These are phyloP conservation scores for Ichneumoninae sp. DNA, from an alignment of 2,888 invertebrate genomes.

Conservation along the genomic window DNA sequence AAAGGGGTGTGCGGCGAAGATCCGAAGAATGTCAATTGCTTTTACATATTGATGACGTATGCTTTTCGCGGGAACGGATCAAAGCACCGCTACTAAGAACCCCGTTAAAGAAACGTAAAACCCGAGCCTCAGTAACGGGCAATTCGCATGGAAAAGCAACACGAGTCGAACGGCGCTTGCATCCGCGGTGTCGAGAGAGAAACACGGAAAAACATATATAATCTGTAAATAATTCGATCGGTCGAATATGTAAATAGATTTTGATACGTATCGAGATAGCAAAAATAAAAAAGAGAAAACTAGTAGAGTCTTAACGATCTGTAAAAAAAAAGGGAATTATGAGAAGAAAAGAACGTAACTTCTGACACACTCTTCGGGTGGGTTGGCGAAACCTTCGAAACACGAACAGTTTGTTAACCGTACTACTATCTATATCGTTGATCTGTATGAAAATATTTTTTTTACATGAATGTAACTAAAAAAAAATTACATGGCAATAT, in stretches of 20 bases:
- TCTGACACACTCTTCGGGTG: constrained; percentile 54
- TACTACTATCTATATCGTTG: constrained; percentile 66
- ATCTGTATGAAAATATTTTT: constrained; percentile 71
- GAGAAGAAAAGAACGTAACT: constrained; percentile 47
- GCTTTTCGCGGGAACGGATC: constrained; percentile 31
- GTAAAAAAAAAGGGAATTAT: constrained; percentile 37
- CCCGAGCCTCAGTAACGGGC: not conserved
- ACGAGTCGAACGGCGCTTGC: not conserved
- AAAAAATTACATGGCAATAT: constrained; percentile 66
- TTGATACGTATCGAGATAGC: constrained; percentile 76
- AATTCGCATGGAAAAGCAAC: not conserved
- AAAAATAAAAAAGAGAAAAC: constrained; percentile 49
- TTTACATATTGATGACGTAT: constrained; percentile 32
- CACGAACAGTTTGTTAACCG: constrained; percentile 61
- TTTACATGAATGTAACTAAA: constrained; percentile 68
- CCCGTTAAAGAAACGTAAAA: constrained; percentile 25
- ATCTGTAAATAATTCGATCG: constrained; percentile 71
- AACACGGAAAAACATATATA: constrained; percentile 17
- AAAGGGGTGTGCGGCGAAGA: constrained; percentile 34
- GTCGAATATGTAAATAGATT: constrained; percentile 77
- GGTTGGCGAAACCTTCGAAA: constrained; percentile 45
- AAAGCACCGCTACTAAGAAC: constrained; percentile 26
- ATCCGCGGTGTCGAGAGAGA: constrained; percentile 17
- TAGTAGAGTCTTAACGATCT: constrained; percentile 54
- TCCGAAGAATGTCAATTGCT: constrained; percentile 47